Percentiles rank a stretch among this genome's conserved stretches.
These are phyloP conservation scores for Nothoprocta perdicaria DNA, from an alignment of 2,113 vertebrate species.

Conservation along the genomic window DNA sequence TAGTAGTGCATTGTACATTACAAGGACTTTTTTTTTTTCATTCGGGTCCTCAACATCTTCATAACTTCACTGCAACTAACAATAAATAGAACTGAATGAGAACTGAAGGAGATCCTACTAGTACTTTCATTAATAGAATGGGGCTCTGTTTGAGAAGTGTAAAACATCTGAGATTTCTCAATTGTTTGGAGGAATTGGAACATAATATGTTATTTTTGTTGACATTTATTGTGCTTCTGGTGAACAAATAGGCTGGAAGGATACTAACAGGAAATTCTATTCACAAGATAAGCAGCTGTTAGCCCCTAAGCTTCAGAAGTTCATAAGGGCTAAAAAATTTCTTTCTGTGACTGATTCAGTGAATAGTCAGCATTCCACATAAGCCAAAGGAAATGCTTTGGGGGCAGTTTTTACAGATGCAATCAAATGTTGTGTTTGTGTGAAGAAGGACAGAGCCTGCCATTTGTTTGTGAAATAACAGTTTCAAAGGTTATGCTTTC, in stretches of 20 bases:
- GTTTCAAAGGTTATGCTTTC: slow-evolving; percentile 46
- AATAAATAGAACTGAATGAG: not conserved
- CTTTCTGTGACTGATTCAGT: slow-evolving; percentile 57
- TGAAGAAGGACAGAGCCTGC: slow-evolving; percentile 48
- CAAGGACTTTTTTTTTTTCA: not conserved
- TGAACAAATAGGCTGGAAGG: slow-evolving; percentile 74
- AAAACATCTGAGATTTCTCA: slow-evolving; percentile 59
- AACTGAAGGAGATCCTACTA: not conserved
- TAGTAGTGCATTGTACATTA: not conserved
- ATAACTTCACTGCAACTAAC: not conserved
- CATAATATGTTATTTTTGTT: slow-evolving; percentile 58
- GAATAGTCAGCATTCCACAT: slow-evolving; percentile 80
- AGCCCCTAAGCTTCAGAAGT: slow-evolving; percentile 68
- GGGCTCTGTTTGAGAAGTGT: not conserved
- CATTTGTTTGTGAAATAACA: slow-evolving; percentile 45
- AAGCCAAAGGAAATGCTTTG: slow-evolving; percentile 77
- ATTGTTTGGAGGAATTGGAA: slow-evolving; percentile 39
- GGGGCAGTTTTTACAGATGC: slow-evolving; percentile 71
- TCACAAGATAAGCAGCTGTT: slow-evolving; percentile 81
- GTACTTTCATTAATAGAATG: not conserved
- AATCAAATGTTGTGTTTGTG: slow-evolving; percentile 56
- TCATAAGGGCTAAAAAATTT: slow-evolving; percentile 59
- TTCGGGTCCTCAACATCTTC: not conserved
- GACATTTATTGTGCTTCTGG: slow-evolving; percentile 70
- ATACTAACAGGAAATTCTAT: slow-evolving; percentile 82